Evolutionary conservation across 2,113 vertebrate genomes (phyloP).

Genomic region (Papio anubis): DNA sequence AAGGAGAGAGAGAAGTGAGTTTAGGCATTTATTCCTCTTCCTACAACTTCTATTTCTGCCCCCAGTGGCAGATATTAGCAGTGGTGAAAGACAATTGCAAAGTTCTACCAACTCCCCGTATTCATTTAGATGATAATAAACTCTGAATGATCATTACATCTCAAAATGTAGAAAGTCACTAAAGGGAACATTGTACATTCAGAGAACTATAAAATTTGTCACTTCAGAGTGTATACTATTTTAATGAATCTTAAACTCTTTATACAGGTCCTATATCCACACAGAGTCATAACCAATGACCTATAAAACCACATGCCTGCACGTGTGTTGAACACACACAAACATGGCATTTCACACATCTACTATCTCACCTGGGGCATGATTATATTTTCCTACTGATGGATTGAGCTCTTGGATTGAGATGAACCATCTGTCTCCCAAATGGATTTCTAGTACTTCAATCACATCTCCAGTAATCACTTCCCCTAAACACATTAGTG

Average conservation of each 20-base stretch:
- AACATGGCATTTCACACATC: not conserved
- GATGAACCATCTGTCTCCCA: constrained; percentile 65
- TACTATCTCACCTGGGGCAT: no score
- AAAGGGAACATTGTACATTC: not conserved
- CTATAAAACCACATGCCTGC: not conserved
- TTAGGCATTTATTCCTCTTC: not conserved
- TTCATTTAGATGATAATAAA: constrained; percentile 14
- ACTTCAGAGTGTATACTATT: not conserved
- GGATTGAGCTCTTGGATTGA: constrained; percentile 1
- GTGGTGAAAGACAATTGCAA: not conserved
- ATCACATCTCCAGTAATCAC: constrained; percentile 55
- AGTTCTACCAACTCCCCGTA: not conserved
- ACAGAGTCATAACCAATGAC: not conserved
- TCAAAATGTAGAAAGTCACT: not conserved
- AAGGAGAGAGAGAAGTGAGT: not conserved
- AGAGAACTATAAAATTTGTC: not conserved
- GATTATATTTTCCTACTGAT: not conserved
- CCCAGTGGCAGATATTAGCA: not conserved
- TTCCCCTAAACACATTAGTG: constrained; percentile 59
- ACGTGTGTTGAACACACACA: rapidly evolving
- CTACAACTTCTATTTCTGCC: not conserved
- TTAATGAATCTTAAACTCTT: not conserved
- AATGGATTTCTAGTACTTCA: constrained; percentile 52
- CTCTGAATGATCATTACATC: not conserved
- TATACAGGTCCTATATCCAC: not conserved